Base-by-base conservation (phyloP, 2,888 invertebrate genomes). In the Drosophila stalkeri region DNA sequence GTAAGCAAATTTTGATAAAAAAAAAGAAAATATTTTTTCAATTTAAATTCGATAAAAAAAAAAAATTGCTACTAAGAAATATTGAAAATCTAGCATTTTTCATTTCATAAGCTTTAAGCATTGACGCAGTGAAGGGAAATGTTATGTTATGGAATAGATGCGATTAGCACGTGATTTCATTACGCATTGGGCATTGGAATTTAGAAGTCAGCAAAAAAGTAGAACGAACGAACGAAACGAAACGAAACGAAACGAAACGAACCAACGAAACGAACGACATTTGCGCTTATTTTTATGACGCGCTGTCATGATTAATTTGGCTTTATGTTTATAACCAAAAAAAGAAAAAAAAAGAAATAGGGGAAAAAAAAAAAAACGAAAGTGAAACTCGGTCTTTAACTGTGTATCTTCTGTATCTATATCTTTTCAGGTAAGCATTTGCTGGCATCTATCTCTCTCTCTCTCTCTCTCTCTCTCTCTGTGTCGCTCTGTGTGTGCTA, bases 401-500 rank as follows among this genome's bases (percentile, higher is more conserved):
- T 71, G 47, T 54, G 12, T 37, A 4, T 68, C 63, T 51, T 75
- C 49, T 75, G 55, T 71, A 11, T 80, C 47, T 52, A 63, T 72
- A 64, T 76, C 72, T 55, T 79, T 77, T 27, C 84, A 86, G 89
- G 89, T 86, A 83, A 81, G 83, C 73, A 66, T 47, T n/a, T 52
- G 70, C 67, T n/a, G 49, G n/a, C 49, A 18, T 33, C 63, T 55
- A 41, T 8, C 51, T 39, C 33, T 9, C 35, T 54, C 37, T 14
- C 63, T 33, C 37, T 7, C 44, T 54, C 23, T 20, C 23, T 2
- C 11, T 1, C 49, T 5, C 43, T 4, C 16, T 54, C 31, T 18
- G 14, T 2, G 6, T 2, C 43, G 23, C 11, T 6, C 5, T 37
- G 37, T 37, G 37, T 27, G 47, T 52, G 20, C 16, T 16, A 4